Conservation (phyloP, 1,140 invertebrate species). For the Drosophila ficusphila region DNA sequence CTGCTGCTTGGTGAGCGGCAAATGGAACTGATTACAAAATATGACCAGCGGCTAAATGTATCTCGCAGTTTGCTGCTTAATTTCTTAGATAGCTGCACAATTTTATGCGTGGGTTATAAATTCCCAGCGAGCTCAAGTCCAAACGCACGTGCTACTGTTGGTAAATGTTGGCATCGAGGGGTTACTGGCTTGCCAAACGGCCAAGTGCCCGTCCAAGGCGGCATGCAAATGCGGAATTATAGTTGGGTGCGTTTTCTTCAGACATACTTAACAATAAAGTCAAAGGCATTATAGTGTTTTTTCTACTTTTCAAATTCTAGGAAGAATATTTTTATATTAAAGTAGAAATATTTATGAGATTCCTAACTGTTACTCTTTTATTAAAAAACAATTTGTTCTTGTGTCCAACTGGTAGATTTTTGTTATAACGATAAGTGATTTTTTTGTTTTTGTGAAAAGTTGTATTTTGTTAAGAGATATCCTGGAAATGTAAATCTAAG, state of each 20-base stretch:
- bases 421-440: background rate
- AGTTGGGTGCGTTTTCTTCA: background rate
- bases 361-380: too few species aligned
- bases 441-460: too few species aligned
- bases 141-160: constrained; percentile 72
- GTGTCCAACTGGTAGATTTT: too few species aligned
- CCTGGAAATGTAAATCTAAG: background rate
- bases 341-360: too few species aligned
- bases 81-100: constrained; percentile 70
- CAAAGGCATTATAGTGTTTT: background rate
- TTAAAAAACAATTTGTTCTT: too few species aligned
- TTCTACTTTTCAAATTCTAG: background rate
- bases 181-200: constrained; percentile 20
- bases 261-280: background rate
- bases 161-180: constrained; percentile 1
- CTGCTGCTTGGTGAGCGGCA: constrained; percentile 60
- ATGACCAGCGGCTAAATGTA: constrained; percentile 81
- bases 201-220: constrained; percentile 17
- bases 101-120: constrained; percentile 73
- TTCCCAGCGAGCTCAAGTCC: constrained; percentile 29
- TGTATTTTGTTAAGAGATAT: background rate
- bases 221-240: constrained; percentile 9
- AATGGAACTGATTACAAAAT: constrained; percentile 83
- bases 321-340: too few species aligned
- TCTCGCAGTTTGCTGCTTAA: constrained; percentile 78